Base-by-base conservation (phyloP, 2,888 invertebrate genomes). In the Dusona sp. region DNA sequence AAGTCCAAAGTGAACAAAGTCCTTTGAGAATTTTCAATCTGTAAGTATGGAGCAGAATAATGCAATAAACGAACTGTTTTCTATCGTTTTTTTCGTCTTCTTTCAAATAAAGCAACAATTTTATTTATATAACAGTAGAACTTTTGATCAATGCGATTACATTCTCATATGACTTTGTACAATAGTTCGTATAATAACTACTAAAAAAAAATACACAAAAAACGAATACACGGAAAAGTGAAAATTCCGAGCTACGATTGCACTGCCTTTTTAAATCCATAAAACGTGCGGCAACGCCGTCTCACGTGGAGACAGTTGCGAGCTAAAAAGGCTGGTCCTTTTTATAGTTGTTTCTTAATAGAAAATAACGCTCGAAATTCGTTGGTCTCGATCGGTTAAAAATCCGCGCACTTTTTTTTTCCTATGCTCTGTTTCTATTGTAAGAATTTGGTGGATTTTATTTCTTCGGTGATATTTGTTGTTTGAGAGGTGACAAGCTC, bases 211-310 rank as follows among this genome's bases (percentile, higher is more conserved):
- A 29, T 25, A 7, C 7, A 33, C 51, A 33, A 72, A 7, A 29
- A 4, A 45, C 1, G 25, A 48, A 16, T 8, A 25, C 3, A 70
- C 8, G 25, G 16, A 25, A 7, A 25, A 48, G 8, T 13, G 16
- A 25, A 70, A 19, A 45, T 19, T 13, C 13, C 19, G 45, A 38
- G 22, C 22, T 42, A 11, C 45, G 16, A 70, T 38, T 16, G 25
- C 67, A 67, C 38, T 67, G 65, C 65, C 38, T 38, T 67, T 51
- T 38, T 38, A 67, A 67, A 36, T 67, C 22, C 13, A 67, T 38
- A 4, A 36, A 65, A 65, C n/a, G 4, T 51, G n/a, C 6, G n/a
- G 48, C 25, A 29, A 11, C 13, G 25, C 4, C 33, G 33, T 4
- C 33, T 33, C 33, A 4, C 4, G 33, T 33, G 33, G 4, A 33